These are phyloP conservation scores for Stegophylla sp. DNA, from an alignment of 2,888 invertebrate species.

Conservation along the genomic window DNA sequence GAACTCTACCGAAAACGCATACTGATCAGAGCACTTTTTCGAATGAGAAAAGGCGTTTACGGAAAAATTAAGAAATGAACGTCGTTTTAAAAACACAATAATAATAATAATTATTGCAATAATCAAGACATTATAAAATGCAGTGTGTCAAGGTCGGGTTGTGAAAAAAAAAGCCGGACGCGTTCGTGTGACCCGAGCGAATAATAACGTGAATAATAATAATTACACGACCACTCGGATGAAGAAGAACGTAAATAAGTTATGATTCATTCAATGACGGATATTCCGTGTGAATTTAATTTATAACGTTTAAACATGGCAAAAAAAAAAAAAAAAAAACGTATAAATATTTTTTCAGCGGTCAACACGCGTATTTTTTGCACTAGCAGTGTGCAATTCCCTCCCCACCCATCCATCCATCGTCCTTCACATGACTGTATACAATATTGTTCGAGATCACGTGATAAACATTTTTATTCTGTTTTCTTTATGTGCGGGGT, in stretches of 20 bases:
- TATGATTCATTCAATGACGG: neutral
- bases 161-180: too few relatives aligned
- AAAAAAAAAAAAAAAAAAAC: neutral
- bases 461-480: slow-evolving; percentile 35
- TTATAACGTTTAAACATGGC: neutral
- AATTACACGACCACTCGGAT: neutral
- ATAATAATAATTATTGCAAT: too few relatives aligned
- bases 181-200: neutral
- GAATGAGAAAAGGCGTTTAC: too few relatives aligned
- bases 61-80: too few relatives aligned
- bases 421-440: neutral
- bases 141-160: too few relatives aligned
- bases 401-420: neutral
- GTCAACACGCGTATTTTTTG: neutral
- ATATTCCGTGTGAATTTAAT: neutral
- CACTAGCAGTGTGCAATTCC: neutral
- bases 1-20: too few relatives aligned
- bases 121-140: too few relatives aligned
- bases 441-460: neutral
- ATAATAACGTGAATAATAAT: neutral
- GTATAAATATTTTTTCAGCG: neutral
- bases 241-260: neutral
- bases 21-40: too few relatives aligned
- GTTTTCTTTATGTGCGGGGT: neutral
- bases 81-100: too few relatives aligned